Percentiles rank a stretch among this genome's conserved stretches.
Conservation (phyloP, 2,113 vertebrate species). For the Melanostigma gelatinosum region DNA sequence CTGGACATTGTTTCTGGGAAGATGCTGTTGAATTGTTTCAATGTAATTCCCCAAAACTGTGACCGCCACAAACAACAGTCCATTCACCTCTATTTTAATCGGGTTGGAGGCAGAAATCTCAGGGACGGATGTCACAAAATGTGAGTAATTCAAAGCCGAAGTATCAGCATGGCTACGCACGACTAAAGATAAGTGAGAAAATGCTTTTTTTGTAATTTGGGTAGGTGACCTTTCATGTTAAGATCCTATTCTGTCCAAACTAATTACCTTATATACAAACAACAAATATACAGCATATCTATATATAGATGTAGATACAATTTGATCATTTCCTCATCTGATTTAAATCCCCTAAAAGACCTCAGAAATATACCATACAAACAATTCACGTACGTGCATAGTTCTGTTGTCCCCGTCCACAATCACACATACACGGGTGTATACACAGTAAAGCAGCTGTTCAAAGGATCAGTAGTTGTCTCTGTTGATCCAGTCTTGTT, state of each 20-base stretch:
- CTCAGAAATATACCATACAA: background rate
- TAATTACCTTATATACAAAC: background rate
- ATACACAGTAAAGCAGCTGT: background rate
- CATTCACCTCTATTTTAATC: background rate
- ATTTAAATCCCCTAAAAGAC: background rate
- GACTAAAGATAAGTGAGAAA: background rate
- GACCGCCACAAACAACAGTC: background rate
- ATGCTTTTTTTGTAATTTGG: background rate
- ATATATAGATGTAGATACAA: background rate
- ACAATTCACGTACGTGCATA: conserved; percentile 2
- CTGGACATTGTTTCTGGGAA: background rate
- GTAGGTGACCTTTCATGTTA: background rate
- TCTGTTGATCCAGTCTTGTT: conserved; percentile 75
- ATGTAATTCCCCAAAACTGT: background rate
- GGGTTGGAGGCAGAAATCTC: background rate
- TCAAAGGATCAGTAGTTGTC: conserved; percentile 65
- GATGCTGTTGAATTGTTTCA: background rate
- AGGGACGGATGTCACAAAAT: background rate
- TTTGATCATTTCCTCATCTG: background rate
- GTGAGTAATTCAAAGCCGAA: background rate
- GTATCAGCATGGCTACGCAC: background rate
- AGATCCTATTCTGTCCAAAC: background rate
- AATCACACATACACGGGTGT: background rate
- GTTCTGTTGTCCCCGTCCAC: background rate
- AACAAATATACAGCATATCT: background rate